phyloP scores from a whole-genome alignment of 2,797 vertebrate genomes.

The Tragopan temminckii region DNA sequence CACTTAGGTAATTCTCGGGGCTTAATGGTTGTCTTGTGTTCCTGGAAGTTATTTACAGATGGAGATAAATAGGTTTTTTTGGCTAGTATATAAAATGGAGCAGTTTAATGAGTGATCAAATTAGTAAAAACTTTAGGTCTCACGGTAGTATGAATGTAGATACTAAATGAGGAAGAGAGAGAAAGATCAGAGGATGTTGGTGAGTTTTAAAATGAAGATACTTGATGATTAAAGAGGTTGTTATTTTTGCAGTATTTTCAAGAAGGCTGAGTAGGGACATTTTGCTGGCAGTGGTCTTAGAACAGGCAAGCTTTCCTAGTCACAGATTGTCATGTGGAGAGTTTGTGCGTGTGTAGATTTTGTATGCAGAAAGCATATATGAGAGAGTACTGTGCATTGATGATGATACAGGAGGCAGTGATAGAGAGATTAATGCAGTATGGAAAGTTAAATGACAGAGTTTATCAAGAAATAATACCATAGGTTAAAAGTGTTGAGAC shows the following conservation, averaged over 20 bases:
- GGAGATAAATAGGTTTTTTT: background rate
- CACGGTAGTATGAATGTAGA: background rate
- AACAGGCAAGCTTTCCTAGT: background rate
- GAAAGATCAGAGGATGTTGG: background rate
- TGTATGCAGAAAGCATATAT: background rate
- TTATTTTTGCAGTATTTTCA: conserved; percentile 6
- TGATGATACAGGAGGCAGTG: background rate
- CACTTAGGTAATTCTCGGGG: background rate
- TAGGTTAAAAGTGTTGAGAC: background rate
- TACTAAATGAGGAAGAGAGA: conserved; percentile 29
- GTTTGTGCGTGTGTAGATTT: background rate
- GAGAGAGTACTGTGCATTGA: background rate
- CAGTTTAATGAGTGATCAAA: background rate
- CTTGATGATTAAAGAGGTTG: background rate
- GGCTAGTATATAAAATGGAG: conserved; percentile 2
- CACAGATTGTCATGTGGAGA: background rate
- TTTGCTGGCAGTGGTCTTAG: background rate
- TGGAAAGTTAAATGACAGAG: background rate
- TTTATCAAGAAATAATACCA: background rate
- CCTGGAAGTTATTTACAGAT: background rate
- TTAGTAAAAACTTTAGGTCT: conserved; percentile 1
- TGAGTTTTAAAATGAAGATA: conserved; percentile 11
- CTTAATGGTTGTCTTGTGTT: background rate
- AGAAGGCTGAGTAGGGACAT: background rate
- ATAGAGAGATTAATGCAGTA: background rate